These are phyloP conservation scores for Microvelia longipes DNA, from an alignment of 1,140 invertebrate species.

Conservation along the genomic window DNA sequence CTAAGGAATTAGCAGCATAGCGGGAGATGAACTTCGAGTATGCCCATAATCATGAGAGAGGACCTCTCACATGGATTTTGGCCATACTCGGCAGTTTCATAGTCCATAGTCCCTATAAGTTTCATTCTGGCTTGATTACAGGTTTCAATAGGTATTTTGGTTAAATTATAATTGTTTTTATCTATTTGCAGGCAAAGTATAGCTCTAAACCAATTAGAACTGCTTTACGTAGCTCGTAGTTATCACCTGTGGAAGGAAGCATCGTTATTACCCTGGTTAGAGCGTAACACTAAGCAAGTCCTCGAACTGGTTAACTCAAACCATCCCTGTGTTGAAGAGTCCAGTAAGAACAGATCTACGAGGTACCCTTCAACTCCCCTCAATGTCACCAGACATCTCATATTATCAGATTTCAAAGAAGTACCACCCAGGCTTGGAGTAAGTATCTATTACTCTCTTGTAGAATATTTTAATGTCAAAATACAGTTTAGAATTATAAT, in stretches of 20 bases:
- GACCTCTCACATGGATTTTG: too few species aligned
- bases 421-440: constrained; percentile 31
- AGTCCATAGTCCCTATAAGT: too few species aligned
- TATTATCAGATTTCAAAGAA: constrained; percentile 65
- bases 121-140: too few species aligned
- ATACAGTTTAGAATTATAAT: too few species aligned
- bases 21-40: too few species aligned
- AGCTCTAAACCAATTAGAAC: constrained; percentile 50
- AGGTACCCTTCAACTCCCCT: constrained; percentile 51
- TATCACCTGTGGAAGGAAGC: constrained; percentile 65
- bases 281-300: constrained; percentile 48
- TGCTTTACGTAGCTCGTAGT: constrained; percentile 54
- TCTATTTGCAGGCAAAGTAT: constrained; percentile 29
- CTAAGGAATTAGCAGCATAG: too few species aligned
- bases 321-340: constrained; percentile 43
- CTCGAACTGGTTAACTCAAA: constrained; percentile 44
- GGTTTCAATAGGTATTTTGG: too few species aligned
- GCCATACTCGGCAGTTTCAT: too few species aligned
- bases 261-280: constrained; percentile 60
- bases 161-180: background rate
- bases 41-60: too few species aligned
- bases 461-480: too few species aligned
- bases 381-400: constrained; percentile 61
- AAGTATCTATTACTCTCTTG: too few species aligned
- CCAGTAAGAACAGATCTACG: constrained; percentile 40